Percentiles rank a stretch among this genome's conserved stretches.
Conservation (phyloP, 2,888 invertebrate species). For the Labia minor region DNA sequence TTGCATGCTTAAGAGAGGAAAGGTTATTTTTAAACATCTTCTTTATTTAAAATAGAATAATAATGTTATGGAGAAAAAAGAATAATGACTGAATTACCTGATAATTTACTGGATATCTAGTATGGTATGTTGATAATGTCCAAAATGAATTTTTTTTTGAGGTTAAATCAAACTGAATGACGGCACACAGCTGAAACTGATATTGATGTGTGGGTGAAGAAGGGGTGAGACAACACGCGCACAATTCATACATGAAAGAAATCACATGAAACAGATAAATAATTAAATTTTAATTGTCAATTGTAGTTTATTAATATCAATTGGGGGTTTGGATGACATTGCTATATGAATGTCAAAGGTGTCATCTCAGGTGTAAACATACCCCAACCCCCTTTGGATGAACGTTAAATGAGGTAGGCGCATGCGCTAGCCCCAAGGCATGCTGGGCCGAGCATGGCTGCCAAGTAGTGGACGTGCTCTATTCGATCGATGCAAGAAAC, state of each 20-base stretch:
- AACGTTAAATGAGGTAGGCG: neutral
- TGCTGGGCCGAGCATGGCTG: neutral
- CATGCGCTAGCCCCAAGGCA: neutral
- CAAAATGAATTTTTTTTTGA: neutral
- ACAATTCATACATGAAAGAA: neutral
- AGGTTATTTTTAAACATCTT: too few relatives aligned
- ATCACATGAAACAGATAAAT: neutral
- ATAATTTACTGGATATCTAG: neutral
- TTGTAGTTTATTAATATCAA: too few relatives aligned
- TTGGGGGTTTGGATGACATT: too few relatives aligned
- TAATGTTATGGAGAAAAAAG: too few relatives aligned
- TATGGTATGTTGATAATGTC: neutral
- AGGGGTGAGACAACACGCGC: neutral
- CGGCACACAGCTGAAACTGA: neutral
- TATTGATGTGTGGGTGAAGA: neutral
- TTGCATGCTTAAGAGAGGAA: too few relatives aligned
- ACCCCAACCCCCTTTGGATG: neutral
- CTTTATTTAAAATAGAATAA: too few relatives aligned
- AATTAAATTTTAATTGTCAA: neutral
- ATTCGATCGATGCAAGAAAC: neutral
- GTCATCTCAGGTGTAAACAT: constrained; percentile 2
- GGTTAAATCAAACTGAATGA: neutral
- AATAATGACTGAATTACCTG: too few relatives aligned
- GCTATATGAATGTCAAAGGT: neutral
- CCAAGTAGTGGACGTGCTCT: neutral